phyloP scores from a whole-genome alignment of 2,888 invertebrate species.

The Sarcophaga subvicina region DNA sequence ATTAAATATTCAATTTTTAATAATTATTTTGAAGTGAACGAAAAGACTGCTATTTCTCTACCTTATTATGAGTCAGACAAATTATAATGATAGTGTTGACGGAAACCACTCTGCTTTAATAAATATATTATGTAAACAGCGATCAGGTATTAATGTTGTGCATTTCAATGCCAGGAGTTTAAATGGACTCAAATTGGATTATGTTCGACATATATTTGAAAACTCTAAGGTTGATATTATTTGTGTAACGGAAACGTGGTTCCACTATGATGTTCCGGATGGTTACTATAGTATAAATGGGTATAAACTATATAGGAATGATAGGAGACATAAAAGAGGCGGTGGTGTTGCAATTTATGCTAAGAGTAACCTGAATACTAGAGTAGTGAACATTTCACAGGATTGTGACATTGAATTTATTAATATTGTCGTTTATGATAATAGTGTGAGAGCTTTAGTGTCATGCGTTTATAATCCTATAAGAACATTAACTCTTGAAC shows the following conservation, averaged over 20 bases:
- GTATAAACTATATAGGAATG: too few species aligned
- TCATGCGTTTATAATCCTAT: slow-evolving; percentile 50
- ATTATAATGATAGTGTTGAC: slow-evolving; percentile 15
- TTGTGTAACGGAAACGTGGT: slow-evolving; percentile 44
- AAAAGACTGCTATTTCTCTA: not conserved
- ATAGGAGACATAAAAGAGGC: not conserved
- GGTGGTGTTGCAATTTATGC: slow-evolving; percentile 45
- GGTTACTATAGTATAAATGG: not conserved
- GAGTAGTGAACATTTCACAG: slow-evolving; percentile 4
- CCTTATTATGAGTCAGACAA: not conserved
- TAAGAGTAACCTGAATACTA: slow-evolving; percentile 1
- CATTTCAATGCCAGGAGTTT: slow-evolving; percentile 41
- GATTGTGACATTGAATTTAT: slow-evolving; percentile 29
- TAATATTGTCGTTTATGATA: slow-evolving; percentile 30
- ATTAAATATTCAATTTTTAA: too few species aligned
- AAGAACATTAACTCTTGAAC: slow-evolving; percentile 5
- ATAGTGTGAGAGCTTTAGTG: slow-evolving; percentile 13
- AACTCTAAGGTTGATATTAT: slow-evolving; percentile 33
- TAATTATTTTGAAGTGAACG: too few species aligned
- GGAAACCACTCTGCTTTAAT: slow-evolving; percentile 17
- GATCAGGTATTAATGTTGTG: slow-evolving; percentile 18
- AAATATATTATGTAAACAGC: slow-evolving; percentile 33
- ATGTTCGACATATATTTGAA: slow-evolving; percentile 34
- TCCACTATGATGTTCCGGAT: slow-evolving; percentile 1
- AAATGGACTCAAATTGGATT: slow-evolving; percentile 25